phyloP scores from a whole-genome alignment of 2,113 vertebrate genomes.

The Chaetops frenatus region DNA sequence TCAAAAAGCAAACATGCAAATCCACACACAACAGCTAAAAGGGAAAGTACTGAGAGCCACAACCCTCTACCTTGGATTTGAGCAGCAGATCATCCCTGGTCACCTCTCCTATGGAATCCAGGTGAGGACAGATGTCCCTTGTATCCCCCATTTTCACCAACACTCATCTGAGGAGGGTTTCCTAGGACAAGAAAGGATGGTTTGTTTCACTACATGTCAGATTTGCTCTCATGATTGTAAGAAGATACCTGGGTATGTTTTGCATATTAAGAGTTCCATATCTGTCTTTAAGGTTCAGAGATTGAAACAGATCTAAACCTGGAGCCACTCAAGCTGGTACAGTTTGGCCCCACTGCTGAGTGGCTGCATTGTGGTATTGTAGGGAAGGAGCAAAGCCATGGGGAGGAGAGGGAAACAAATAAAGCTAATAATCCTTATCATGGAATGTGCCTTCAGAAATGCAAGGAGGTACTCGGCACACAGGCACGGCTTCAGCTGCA shows the following conservation, averaged over 20 bases:
- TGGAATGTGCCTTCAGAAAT: neutral
- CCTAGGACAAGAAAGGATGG: neutral
- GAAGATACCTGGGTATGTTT: neutral
- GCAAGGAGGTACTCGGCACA: neutral
- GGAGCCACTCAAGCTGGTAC: neutral
- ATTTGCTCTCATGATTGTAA: neutral
- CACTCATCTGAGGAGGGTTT: neutral
- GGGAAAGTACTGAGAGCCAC: neutral
- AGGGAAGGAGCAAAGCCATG: neutral
- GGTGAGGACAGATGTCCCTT: slow-evolving; percentile 84
- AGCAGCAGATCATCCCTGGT: slow-evolving; percentile 92
- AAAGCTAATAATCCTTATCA: neutral
- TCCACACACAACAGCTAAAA: neutral
- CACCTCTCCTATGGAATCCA: slow-evolving; percentile 92
- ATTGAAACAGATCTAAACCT: neutral
- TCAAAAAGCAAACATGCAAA: neutral
- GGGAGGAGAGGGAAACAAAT: neutral
- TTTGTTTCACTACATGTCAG: neutral
- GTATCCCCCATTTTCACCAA: slow-evolving; percentile 79
- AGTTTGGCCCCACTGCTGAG: neutral
- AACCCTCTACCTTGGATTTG: slow-evolving; percentile 86
- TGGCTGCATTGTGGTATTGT: neutral
- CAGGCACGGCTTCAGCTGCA: neutral
- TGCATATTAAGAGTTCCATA: neutral
- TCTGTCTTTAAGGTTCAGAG: neutral